Conservation (phyloP, 1,140 invertebrate genomes). For the Drosophila sturtevanti region DNA sequence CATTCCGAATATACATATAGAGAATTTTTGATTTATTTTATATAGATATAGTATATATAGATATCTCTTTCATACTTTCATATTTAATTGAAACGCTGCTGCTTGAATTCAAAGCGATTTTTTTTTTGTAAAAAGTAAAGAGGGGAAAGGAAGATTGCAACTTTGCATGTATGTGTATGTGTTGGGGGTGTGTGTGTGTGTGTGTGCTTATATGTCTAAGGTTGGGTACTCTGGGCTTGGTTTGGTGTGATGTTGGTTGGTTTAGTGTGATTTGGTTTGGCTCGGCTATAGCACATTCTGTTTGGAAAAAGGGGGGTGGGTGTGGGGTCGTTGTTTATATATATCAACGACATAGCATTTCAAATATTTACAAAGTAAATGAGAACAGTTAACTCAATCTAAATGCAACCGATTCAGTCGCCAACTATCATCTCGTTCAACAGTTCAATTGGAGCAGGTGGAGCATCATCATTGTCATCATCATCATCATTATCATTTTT, state of each 20-base stretch:
- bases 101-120: slow-evolving; percentile 45
- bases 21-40: slow-evolving; percentile 29
- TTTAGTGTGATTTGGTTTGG: background rate
- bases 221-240: slow-evolving; percentile 3
- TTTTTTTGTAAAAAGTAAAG: slow-evolving; percentile 2
- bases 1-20: background rate
- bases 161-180: slow-evolving; percentile 14
- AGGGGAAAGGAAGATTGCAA: background rate
- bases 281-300: background rate
- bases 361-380: slow-evolving; percentile 79
- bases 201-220: slow-evolving; percentile 60
- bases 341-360: slow-evolving; percentile 44
- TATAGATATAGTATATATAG: slow-evolving; percentile 14
- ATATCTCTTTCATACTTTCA: background rate
- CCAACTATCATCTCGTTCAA: slow-evolving; percentile 37
- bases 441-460: slow-evolving; percentile 27
- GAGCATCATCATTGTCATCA: slow-evolving; percentile 14
- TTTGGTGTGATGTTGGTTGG: background rate
- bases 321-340: slow-evolving; percentile 1
- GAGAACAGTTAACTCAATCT: slow-evolving; percentile 66
- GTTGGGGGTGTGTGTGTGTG: slow-evolving; percentile 4
- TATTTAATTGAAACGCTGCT: slow-evolving; percentile 35
- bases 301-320: slow-evolving; percentile 4
- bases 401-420: slow-evolving; percentile 65
- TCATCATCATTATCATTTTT: slow-evolving; percentile 8